Percentiles rank a stretch among this genome's conserved stretches.
These are phyloP conservation scores for Trachelus stipa DNA, from an alignment of 2,888 invertebrate genomes.

Conservation along the genomic window DNA sequence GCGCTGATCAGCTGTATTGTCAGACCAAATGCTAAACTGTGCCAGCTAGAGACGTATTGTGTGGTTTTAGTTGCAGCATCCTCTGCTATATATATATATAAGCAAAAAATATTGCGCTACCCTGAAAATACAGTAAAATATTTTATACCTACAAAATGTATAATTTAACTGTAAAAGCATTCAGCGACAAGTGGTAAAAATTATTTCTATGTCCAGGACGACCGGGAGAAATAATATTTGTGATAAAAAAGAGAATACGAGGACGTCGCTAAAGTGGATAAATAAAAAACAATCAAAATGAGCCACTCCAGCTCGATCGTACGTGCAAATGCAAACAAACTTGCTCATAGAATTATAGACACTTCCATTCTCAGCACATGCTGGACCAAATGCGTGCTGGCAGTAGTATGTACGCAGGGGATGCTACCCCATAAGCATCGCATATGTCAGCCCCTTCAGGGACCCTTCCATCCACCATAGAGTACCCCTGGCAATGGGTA, in stretches of 20 bases:
- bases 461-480: slow-evolving; percentile 33
- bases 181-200: background rate
- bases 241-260: background rate
- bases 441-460: slow-evolving; percentile 56
- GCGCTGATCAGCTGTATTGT: slow-evolving; percentile 64
- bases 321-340: slow-evolving; percentile 55
- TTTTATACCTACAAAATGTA: background rate
- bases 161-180: background rate
- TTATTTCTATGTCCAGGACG: background rate
- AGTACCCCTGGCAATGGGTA: slow-evolving; percentile 30
- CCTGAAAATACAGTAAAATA: background rate
- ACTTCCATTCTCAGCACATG: slow-evolving; percentile 54
- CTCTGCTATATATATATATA: background rate
- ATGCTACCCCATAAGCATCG: slow-evolving; percentile 53
- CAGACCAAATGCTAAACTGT: slow-evolving; percentile 59
- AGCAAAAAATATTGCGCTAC: background rate
- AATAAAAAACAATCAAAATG: slow-evolving; percentile 43
- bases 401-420: slow-evolving; percentile 17
- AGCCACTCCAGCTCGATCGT: slow-evolving; percentile 36
- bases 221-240: background rate
- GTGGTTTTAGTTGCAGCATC: background rate
- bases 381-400: slow-evolving; percentile 40
- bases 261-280: slow-evolving; percentile 2
- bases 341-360: slow-evolving; percentile 52
- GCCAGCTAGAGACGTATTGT: background rate